Conservation (phyloP, 2,797 vertebrate species). For the Mus caroli region DNA sequence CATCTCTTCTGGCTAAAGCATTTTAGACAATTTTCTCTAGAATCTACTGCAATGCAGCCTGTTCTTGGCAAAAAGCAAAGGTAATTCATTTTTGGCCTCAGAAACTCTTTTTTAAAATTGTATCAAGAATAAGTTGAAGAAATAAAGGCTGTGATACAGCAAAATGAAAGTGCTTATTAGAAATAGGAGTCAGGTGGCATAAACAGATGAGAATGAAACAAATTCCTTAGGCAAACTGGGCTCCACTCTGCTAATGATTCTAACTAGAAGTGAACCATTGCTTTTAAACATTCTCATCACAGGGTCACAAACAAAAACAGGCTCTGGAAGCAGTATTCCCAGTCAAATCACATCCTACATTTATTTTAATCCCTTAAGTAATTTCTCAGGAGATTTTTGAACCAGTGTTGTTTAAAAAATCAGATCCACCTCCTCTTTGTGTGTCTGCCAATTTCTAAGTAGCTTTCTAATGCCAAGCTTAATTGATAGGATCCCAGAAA, state of each 20-base stretch:
- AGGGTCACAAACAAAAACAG: not conserved
- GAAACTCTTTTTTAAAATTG: slow-evolving; percentile 35
- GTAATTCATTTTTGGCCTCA: slow-evolving; percentile 68
- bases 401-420: slow-evolving; percentile 64
- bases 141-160: not conserved
- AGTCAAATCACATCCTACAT: slow-evolving; percentile 37
- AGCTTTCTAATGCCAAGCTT: slow-evolving; percentile 9
- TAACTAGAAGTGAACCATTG: slow-evolving; percentile 45
- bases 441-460: slow-evolving; percentile 59
- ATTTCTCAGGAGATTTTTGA: slow-evolving; percentile 64
- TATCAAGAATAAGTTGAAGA: slow-evolving; percentile 66
- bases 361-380: slow-evolving; percentile 45
- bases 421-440: slow-evolving; percentile 24
- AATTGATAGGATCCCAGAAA: not conserved
- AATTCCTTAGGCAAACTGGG: slow-evolving; percentile 2
- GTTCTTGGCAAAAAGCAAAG: slow-evolving; percentile 56
- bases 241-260: slow-evolving; percentile 39
- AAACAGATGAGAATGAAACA: not conserved
- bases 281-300: not conserved
- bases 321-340: slow-evolving; percentile 30
- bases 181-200: not conserved
- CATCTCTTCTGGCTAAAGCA: slow-evolving; percentile 25
- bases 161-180: slow-evolving; percentile 38
- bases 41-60: slow-evolving; percentile 58
- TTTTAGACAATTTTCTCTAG: slow-evolving; percentile 50